phyloP scores from a whole-genome alignment of 2,113 vertebrate species.

The Onychorhynchus coronatus region DNA sequence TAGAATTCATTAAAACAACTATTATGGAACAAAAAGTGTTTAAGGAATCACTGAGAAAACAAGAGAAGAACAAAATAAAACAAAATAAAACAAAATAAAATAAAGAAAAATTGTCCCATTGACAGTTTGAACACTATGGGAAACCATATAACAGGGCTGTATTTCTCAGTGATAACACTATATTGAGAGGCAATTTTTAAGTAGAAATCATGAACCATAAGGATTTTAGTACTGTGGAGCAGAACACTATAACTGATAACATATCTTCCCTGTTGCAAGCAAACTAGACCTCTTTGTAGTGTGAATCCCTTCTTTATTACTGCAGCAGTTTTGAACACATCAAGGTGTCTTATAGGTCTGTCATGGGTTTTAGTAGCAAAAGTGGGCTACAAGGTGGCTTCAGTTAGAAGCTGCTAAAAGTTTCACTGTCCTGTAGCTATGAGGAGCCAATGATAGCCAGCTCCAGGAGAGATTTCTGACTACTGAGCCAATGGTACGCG shows the following conservation, averaged over 20 bases:
- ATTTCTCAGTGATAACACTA: not conserved
- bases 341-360: not conserved
- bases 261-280: not conserved
- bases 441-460: too few species aligned
- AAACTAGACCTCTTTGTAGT: not conserved
- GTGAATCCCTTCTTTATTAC: not conserved
- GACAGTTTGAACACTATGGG: not conserved
- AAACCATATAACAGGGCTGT: not conserved
- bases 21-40: not conserved
- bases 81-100: too few species aligned
- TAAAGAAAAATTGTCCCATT: not conserved
- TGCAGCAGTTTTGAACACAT: not conserved
- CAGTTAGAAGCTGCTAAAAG: too few species aligned
- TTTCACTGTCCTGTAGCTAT: too few species aligned
- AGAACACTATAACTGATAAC: not conserved
- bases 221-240: not conserved
- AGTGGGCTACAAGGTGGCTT: too few species aligned
- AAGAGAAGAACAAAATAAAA: not conserved
- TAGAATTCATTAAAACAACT: not conserved
- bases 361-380: too few species aligned
- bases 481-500: too few species aligned
- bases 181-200: not conserved
- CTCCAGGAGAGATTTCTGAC: too few species aligned
- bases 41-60: not conserved
- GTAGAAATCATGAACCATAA: not conserved